Base-by-base conservation (phyloP, 2,797 vertebrate genomes). In the Crypturellus tataupa region DNA sequence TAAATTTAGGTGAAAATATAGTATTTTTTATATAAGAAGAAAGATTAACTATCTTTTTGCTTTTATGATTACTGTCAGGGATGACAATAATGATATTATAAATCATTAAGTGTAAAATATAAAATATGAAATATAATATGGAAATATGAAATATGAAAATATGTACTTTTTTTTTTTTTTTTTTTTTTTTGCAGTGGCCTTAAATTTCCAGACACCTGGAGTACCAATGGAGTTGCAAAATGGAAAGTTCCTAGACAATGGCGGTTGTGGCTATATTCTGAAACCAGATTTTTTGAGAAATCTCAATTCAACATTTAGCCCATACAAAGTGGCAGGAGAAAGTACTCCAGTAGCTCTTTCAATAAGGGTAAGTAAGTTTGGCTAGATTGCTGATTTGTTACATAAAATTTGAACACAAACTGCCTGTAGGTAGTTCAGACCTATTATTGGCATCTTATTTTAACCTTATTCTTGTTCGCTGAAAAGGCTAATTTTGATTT, bases 171-270 rank as follows among this genome's bases (percentile, higher is more conserved):
- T 20, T 23, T 37, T 82, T 59, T 72, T 56, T 55, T 67, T 77
- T n/a, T 85, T 58, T 31, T 69, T 87, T 71, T 93, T 97, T 81
- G 53, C 95, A 99, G 99, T 99, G 98, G 98, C 99, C 64, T 98
- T 99, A 91, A 99, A 99, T 97, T 99, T 99, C 97, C 99, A 99
- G 95, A 98, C 98, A 8, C 84, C 89, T 0, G 98, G 98, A 92
- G 5, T 97, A 71, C 91, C 97, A 27, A 99, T 99, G 98, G 98
- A 99, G 84, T 91, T 99, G 84, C 98, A 99, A 88, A 96, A 98
- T 62, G 99, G 98, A 31, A 98, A 98, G 97, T 99, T 99, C 98
- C 97, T 97, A 93, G 99, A 99, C 98, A 99, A 99, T 69, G 99
- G 99, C 49, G 97, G 98, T 35, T 98, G 98, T 86, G 99, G 99